Conservation (phyloP, 2,113 vertebrate genomes). For the Pseudopipra pipra region DNA sequence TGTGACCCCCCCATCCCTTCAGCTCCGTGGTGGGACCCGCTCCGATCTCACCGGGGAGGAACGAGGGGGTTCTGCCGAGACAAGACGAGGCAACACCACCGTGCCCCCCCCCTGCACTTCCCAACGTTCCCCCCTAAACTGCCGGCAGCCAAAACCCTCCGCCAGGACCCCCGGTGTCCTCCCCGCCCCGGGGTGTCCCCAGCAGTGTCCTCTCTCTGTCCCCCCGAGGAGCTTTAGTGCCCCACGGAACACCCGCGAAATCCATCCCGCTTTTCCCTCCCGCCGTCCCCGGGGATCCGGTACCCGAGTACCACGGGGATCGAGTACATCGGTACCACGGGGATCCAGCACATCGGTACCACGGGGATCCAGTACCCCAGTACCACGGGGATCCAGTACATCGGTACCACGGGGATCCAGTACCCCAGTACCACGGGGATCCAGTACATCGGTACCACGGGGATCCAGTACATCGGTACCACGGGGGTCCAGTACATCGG, state of each 20-base stretch:
- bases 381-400: too few relatives aligned
- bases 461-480: too few relatives aligned
- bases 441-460: too few relatives aligned
- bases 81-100: accelerated
- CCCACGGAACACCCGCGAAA: background rate
- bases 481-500: too few relatives aligned
- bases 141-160: background rate
- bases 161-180: background rate
- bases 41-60: background rate
- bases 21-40: background rate
- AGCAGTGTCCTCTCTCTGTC: background rate
- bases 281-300: background rate
- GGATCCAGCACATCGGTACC: too few relatives aligned
- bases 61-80: too few relatives aligned
- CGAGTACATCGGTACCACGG: too few relatives aligned
- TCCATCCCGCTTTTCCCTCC: background rate
- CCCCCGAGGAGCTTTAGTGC: background rate
- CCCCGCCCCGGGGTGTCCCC: background rate
- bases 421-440: too few relatives aligned
- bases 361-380: too few relatives aligned
- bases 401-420: too few relatives aligned
- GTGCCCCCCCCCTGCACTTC: too few relatives aligned
- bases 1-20: background rate
- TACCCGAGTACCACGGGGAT: too few relatives aligned
- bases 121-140: background rate